A percentile compares a stretch with the other conserved stretches of the same genome.
Conservation (phyloP, 2,888 invertebrate species). For the Baronia brevicornis region DNA sequence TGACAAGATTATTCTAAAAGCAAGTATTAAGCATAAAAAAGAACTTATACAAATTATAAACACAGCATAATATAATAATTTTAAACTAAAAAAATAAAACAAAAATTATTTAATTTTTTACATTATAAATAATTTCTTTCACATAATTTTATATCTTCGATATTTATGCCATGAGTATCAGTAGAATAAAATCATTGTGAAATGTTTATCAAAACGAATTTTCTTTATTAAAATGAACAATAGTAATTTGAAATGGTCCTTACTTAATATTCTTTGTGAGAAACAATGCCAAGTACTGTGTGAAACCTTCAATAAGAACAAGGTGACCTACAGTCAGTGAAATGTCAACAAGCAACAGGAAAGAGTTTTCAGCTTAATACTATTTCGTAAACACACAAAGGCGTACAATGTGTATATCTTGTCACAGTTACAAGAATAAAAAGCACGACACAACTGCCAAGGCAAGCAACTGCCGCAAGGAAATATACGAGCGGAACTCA, state of each 20-base stretch:
- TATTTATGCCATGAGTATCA: no score
- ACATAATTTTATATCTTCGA: no score
- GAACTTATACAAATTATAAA: no score
- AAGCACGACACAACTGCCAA: constrained; percentile 57
- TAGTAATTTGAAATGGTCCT: constrained; percentile 46
- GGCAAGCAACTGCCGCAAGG: constrained; percentile 61
- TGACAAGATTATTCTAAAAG: no score
- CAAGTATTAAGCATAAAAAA: no score
- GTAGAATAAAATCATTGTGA: no score
- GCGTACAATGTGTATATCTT: constrained; percentile 47
- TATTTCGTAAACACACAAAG: constrained; percentile 44
- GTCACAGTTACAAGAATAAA: constrained; percentile 48
- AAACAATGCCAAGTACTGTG: constrained; percentile 61
- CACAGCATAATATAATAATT: no score
- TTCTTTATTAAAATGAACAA: constrained; percentile 35
- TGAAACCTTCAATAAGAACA: constrained; percentile 58
- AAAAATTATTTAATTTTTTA: no score
- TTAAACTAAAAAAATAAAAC: no score
- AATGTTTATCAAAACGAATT: constrained; percentile 9
- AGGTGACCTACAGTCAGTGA: constrained; percentile 64
- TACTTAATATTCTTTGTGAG: constrained; percentile 35
- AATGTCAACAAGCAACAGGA: constrained; percentile 62
- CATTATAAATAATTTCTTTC: no score
- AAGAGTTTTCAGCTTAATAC: constrained; percentile 38
- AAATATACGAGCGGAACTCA: constrained; percentile 65